These are phyloP conservation scores for Hypomecis atomaria DNA, from an alignment of 2,888 invertebrate species.

Conservation along the genomic window DNA sequence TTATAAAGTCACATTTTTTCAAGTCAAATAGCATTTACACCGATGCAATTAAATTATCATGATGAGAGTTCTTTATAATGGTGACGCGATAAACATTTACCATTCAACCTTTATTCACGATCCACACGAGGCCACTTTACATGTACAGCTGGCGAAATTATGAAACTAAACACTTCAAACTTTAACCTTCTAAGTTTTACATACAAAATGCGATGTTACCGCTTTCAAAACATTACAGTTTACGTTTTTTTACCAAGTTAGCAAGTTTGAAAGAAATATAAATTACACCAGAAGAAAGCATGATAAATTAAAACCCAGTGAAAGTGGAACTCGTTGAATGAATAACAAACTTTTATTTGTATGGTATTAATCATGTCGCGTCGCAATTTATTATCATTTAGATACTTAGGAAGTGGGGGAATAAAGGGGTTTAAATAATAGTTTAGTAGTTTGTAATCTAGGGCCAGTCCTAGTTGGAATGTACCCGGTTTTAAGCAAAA, in stretches of 20 bases:
- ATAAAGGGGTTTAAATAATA: neutral
- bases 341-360: slow-evolving; percentile 8
- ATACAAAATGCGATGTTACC: neutral
- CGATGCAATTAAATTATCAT: no score
- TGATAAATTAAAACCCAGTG: slow-evolving; percentile 11
- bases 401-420: neutral
- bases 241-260: neutral
- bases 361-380: neutral
- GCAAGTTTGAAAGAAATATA: slow-evolving; percentile 10
- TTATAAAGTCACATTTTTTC: no score
- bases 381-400: slow-evolving; percentile 2
- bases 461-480: neutral
- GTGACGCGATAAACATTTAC: slow-evolving; percentile 1
- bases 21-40: no score
- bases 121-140: neutral
- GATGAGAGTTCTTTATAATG: neutral
- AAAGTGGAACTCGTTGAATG: slow-evolving; percentile 12
- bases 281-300: slow-evolving; percentile 12
- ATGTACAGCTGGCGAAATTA: neutral
- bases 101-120: neutral
- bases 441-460: neutral
- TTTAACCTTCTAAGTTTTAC: no score
- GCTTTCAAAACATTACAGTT: neutral
- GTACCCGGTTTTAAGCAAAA: neutral
- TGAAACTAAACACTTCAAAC: neutral